A percentile compares a stretch with the other conserved stretches of the same genome.
Evolutionary conservation across 2,797 vertebrate genomes (phyloP).

Genomic region (Pampus argenteus): DNA sequence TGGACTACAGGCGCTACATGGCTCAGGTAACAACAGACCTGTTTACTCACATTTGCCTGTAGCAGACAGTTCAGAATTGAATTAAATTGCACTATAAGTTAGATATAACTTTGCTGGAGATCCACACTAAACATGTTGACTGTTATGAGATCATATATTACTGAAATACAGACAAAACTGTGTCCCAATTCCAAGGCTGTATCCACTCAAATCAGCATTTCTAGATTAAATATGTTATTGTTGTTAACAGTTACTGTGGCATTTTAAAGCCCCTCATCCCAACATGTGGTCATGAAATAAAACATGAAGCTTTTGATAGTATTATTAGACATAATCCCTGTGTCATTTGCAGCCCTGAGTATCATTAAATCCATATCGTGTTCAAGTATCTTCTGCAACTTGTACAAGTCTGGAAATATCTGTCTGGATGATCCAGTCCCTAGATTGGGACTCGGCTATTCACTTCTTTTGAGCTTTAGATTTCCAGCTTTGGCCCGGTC

Average conservation of each 20-base stretch:
- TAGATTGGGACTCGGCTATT: not conserved
- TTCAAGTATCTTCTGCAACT: not conserved
- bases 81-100: not conserved
- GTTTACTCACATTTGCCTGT: not conserved
- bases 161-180: not conserved
- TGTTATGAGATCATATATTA: not conserved
- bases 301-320: not conserved
- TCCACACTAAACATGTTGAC: not conserved
- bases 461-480: not conserved
- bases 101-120: not conserved
- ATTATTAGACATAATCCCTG: not conserved
- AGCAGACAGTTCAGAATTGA: not conserved
- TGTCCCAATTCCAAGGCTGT: not conserved
- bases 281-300: not conserved
- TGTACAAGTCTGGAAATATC: conserved; percentile 3
- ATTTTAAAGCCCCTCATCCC: not conserved
- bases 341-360: too few species aligned
- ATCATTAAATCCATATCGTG: not conserved
- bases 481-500: not conserved
- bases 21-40: conserved; percentile 85
- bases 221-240: not conserved
- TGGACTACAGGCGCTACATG: conserved; percentile 93
- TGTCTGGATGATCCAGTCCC: too few species aligned
- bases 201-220: not conserved
- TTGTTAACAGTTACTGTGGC: not conserved